These are phyloP conservation scores for Dysdera silvatica DNA, from an alignment of 1,140 invertebrate species.

Conservation along the genomic window DNA sequence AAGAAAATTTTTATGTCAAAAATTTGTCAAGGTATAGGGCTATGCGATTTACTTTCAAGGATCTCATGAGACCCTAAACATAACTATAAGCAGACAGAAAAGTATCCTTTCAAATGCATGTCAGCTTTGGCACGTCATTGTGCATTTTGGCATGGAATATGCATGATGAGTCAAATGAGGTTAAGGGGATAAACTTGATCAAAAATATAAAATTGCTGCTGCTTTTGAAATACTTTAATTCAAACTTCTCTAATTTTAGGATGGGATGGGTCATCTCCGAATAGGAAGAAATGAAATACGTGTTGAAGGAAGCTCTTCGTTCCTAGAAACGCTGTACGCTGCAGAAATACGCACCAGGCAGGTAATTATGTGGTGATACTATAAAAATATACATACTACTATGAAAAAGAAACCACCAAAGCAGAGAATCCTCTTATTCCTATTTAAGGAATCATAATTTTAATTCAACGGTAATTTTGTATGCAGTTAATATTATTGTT, in stretches of 20 bases:
- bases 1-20: neutral
- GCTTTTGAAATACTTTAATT: neutral
- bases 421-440: no score
- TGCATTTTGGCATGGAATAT: no score
- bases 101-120: no score
- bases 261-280: conserved; percentile 86
- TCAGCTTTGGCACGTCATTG: no score
- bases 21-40: conserved; percentile 4
- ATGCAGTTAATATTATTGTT: no score
- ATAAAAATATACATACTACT: no score
- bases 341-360: conserved; percentile 72
- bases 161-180: no score
- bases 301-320: conserved; percentile 73
- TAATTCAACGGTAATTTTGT: no score
- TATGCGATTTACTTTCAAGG: neutral
- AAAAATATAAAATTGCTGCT: neutral
- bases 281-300: conserved; percentile 79
- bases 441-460: no score
- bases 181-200: no score
- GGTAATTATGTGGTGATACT: no score
- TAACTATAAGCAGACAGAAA: neutral
- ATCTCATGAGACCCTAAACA: conserved; percentile 24
- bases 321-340: conserved; percentile 75
- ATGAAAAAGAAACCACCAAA: no score
- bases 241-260: conserved; percentile 62